Conservation (phyloP, 1,140 invertebrate genomes). For the Atopsyche davidsoni region DNA sequence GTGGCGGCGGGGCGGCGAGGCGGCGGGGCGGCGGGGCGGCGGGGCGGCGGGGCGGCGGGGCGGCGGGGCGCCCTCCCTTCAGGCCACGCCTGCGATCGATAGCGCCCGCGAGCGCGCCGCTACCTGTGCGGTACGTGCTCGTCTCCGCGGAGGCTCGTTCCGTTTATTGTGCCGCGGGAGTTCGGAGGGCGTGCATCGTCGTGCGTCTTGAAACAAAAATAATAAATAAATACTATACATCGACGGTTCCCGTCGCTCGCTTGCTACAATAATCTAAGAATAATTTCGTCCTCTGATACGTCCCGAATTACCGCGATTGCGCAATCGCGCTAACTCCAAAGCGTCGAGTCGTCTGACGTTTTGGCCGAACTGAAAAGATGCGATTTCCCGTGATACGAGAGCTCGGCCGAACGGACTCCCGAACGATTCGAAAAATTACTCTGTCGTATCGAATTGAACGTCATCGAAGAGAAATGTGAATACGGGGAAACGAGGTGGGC, state of each 20-base stretch:
- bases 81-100: slow-evolving; percentile 27
- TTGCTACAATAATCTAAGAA: neutral
- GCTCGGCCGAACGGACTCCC: neutral
- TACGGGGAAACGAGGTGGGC: slow-evolving; percentile 15
- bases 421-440: neutral
- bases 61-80: slow-evolving; percentile 8
- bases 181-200: neutral
- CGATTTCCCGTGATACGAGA: slow-evolving; percentile 5
- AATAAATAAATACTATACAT: neutral
- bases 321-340: slow-evolving; percentile 13
- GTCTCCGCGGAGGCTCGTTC: neutral
- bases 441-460: neutral
- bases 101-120: slow-evolving; percentile 14
- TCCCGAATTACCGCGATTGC: slow-evolving; percentile 10
- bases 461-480: too few species aligned
- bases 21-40: neutral
- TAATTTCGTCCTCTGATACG: slow-evolving; percentile 3
- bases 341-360: slow-evolving; percentile 10
- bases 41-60: neutral
- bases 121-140: slow-evolving; percentile 17
- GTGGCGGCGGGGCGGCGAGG: slow-evolving; percentile 21
- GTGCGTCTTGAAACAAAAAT: neutral
- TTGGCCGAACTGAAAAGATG: neutral
- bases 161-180: slow-evolving; percentile 7
- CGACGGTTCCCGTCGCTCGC: neutral